phyloP scores from a whole-genome alignment of 1,140 invertebrate genomes.

The Drosophila guanche region DNA sequence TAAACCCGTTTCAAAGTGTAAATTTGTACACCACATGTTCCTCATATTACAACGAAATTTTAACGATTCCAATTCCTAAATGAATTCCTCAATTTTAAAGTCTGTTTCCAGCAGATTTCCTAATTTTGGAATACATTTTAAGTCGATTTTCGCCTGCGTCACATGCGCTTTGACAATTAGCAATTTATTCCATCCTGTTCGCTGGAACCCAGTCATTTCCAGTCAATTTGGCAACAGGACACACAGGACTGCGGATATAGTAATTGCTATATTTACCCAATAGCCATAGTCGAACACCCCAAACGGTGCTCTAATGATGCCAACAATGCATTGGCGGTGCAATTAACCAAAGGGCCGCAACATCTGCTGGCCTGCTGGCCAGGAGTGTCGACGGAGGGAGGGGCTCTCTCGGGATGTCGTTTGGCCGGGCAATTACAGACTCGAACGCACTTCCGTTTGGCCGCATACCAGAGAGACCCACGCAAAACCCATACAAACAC shows the following conservation, averaged over 20 bases:
- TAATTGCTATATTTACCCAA: constrained; percentile 65
- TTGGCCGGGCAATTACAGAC: constrained; percentile 40
- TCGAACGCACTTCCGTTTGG: constrained; percentile 72
- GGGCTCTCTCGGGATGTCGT: constrained; percentile 18
- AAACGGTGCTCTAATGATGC: constrained; percentile 68
- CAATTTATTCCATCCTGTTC: constrained; percentile 18
- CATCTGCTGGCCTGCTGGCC: constrained; percentile 40
- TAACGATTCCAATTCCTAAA: too few species aligned
- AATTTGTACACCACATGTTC: too few species aligned
- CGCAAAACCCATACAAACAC: constrained; percentile 43
- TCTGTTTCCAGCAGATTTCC: not conserved
- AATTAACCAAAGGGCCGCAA: constrained; percentile 60
- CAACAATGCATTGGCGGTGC: constrained; percentile 59
- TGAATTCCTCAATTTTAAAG: too few species aligned
- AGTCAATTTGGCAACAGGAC: constrained; percentile 74
- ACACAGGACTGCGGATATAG: constrained; percentile 30
- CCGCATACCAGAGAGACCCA: constrained; percentile 69
- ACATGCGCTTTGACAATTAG: constrained; percentile 11
- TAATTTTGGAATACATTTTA: not conserved
- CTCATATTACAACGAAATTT: too few species aligned
- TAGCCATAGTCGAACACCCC: constrained; percentile 7
- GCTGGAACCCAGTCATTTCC: constrained; percentile 54
- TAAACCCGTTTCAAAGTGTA: too few species aligned
- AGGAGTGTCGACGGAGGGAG: constrained; percentile 19
- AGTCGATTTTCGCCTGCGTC: not conserved